Evolutionary conservation across 2,888 invertebrate genomes (phyloP).

Genomic region (Bellardia pandia): DNA sequence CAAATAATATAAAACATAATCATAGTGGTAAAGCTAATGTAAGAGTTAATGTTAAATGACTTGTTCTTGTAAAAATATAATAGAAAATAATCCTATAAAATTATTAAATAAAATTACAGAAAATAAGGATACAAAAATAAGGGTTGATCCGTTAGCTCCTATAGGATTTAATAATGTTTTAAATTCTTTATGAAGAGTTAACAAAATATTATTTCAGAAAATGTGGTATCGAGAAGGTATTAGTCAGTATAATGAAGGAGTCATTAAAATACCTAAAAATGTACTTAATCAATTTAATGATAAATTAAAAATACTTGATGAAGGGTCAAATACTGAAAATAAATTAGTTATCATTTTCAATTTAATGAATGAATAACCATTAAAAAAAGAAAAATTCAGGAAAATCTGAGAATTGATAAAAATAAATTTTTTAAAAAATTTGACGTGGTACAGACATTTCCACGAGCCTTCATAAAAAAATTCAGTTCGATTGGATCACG

Average conservation of each 20-base stretch:
- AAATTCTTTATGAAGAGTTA: constrained; percentile 78
- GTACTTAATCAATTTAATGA: constrained; percentile 87
- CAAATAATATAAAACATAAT: constrained; percentile 87
- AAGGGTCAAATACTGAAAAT: constrained; percentile 89
- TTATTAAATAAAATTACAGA: constrained; percentile 87
- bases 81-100: constrained; percentile 85
- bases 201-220: constrained; percentile 83
- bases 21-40: constrained; percentile 84
- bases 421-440: too few species aligned
- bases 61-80: constrained; percentile 78
- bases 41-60: constrained; percentile 85
- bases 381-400: too few species aligned
- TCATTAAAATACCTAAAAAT: constrained; percentile 77
- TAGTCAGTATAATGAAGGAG: constrained; percentile 86
- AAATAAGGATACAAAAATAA: constrained; percentile 65
- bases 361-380: constrained; percentile 81
- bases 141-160: constrained; percentile 52
- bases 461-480: too few species aligned
- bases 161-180: constrained; percentile 76
- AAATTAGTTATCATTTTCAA: constrained; percentile 89
- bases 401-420: too few species aligned
- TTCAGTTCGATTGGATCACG: too few species aligned
- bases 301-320: constrained; percentile 85
- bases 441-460: too few species aligned
- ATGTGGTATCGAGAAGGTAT: constrained; percentile 85